Evolutionary conservation across 2,888 invertebrate species (phyloP).

Genomic region (Pterostichus niger): DNA sequence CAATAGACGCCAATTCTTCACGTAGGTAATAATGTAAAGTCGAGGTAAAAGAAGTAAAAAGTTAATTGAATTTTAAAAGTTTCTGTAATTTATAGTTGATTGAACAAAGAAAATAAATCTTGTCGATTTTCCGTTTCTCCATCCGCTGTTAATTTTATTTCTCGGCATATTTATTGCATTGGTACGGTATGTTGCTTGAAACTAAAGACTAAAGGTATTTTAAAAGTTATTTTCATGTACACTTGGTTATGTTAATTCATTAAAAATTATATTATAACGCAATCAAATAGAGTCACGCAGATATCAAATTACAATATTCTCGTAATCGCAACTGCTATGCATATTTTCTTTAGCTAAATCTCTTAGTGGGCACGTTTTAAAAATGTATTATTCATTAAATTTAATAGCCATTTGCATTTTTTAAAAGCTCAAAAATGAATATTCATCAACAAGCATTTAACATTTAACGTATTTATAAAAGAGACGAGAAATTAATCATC

Average conservation of each 20-base stretch:
- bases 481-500: slow-evolving; percentile 23
- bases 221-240: slow-evolving; percentile 1
- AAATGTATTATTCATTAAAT: slow-evolving; percentile 48
- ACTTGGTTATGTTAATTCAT: slow-evolving; percentile 23
- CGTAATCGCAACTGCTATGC: slow-evolving; percentile 1
- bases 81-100: slow-evolving; percentile 53
- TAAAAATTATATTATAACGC: slow-evolving; percentile 28
- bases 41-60: slow-evolving; percentile 45
- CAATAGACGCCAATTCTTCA: slow-evolving; percentile 21
- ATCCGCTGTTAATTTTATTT: slow-evolving; percentile 39
- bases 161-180: not conserved
- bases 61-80: slow-evolving; percentile 55
- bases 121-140: slow-evolving; percentile 37
- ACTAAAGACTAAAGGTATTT: slow-evolving; percentile 20
- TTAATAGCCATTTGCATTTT: slow-evolving; percentile 41
- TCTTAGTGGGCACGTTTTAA: slow-evolving; percentile 42
- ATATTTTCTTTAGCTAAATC: slow-evolving; percentile 34
- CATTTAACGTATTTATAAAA: slow-evolving; percentile 25
- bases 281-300: slow-evolving; percentile 35
- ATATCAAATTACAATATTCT: slow-evolving; percentile 33
- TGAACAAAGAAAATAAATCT: slow-evolving; percentile 51
- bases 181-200: not conserved
- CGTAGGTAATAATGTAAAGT: slow-evolving; percentile 41
- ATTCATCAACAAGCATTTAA: slow-evolving; percentile 35
- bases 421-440: slow-evolving; percentile 30